A percentile compares a stretch with the other conserved stretches of the same genome.
Conservation (phyloP, 2,797 vertebrate genomes). For the Myotis vivesi region DNA sequence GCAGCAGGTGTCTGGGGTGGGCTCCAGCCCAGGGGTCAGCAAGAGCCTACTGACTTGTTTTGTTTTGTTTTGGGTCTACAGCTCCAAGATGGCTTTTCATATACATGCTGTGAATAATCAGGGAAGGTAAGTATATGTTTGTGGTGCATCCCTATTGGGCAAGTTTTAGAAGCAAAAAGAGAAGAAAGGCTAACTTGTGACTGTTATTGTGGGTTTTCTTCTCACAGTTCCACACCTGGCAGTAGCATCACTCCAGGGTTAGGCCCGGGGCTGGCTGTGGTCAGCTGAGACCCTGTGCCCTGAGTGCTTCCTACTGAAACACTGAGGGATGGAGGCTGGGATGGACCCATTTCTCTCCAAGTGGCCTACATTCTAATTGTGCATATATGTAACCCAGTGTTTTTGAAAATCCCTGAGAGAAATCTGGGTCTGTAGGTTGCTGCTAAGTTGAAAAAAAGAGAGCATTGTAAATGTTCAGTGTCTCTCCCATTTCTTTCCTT, state of each 20-base stretch:
- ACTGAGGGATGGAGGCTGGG: too few relatives aligned
- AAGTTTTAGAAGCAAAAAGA: not conserved
- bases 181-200: not conserved
- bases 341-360: not conserved
- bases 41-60: conserved; percentile 51
- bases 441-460: not conserved
- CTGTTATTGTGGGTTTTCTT: not conserved
- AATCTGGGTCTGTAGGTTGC: conserved; percentile 14
- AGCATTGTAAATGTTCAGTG: not conserved
- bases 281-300: not conserved
- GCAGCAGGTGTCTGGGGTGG: not conserved
- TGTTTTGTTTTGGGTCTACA: conserved; percentile 76
- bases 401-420: conserved; percentile 11
- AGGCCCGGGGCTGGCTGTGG: not conserved
- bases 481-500: conserved; percentile 56
- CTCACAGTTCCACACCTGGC: not conserved
- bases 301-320: not conserved
- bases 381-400: not conserved
- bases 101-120: conserved; percentile 95
- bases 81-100: conserved; percentile 91
- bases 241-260: not conserved
- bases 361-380: not conserved
- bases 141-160: not conserved
- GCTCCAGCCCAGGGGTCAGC: not conserved
- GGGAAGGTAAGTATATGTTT: conserved; percentile 87